A percentile compares a stretch with the other conserved stretches of the same genome.
Evolutionary conservation across 2,888 invertebrate genomes (phyloP).

Genomic region (Drosophila kanekoi): DNA sequence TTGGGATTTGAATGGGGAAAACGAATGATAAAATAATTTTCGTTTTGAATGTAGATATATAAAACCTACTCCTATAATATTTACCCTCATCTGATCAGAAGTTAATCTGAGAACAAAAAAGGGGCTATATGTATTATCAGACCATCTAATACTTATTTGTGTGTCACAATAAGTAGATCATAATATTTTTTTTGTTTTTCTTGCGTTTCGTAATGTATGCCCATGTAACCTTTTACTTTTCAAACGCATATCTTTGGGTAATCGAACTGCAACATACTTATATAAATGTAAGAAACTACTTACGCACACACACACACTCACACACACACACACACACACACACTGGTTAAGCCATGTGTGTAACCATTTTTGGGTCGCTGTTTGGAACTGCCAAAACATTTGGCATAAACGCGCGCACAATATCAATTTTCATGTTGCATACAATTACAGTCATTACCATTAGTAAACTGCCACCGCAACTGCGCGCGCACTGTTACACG

Average conservation of each 20-base stretch:
- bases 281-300: not conserved
- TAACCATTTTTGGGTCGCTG: constrained; percentile 58
- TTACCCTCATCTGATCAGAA: too few relatives aligned
- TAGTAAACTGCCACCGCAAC: constrained; percentile 75
- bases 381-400: constrained; percentile 71
- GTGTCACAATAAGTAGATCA: too few relatives aligned
- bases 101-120: too few relatives aligned
- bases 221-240: not conserved
- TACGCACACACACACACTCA: constrained; percentile 7
- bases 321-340: constrained; percentile 9
- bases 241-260: not conserved
- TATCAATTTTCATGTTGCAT: constrained; percentile 77
- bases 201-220: not conserved
- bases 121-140: too few relatives aligned
- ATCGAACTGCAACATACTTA: not conserved
- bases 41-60: not conserved
- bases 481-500: constrained; percentile 23
- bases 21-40: too few relatives aligned
- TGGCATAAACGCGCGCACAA: constrained; percentile 76
- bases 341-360: constrained; percentile 25
- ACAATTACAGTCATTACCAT: constrained; percentile 82
- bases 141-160: too few relatives aligned
- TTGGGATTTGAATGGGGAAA: too few relatives aligned
- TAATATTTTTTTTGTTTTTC: not conserved
- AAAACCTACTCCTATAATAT: too few relatives aligned